phyloP scores from a whole-genome alignment of 2,888 invertebrate genomes.

The Rhodophaea formosa region DNA sequence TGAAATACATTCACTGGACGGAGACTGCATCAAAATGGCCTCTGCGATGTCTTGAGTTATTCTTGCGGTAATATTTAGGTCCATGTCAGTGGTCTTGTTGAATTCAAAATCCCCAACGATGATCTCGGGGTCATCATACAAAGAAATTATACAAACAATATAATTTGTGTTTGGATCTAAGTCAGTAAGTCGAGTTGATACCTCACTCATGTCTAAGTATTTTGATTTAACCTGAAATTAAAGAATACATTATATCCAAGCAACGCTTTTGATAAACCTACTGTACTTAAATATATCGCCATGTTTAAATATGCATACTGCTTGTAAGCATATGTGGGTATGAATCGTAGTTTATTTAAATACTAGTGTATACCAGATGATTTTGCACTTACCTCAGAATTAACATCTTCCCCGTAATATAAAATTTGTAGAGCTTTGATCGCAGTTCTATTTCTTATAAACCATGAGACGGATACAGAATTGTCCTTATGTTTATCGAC shows the following conservation, averaged over 20 bases:
- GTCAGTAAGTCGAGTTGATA: constrained; percentile 59
- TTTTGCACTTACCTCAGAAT: constrained; percentile 48
- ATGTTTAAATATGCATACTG: too few species aligned
- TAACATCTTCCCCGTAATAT: constrained; percentile 83
- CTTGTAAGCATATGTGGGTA: too few species aligned
- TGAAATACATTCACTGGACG: constrained; percentile 70
- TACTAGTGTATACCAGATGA: not conserved
- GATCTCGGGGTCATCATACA: constrained; percentile 58
- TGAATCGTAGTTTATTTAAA: too few species aligned
- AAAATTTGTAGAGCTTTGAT: constrained; percentile 91
- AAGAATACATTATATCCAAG: constrained; percentile 14
- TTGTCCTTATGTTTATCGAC: constrained; percentile 93
- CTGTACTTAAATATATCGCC: too few species aligned
- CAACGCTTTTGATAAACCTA: not conserved
- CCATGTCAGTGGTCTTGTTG: constrained; percentile 48
- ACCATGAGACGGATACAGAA: constrained; percentile 93
- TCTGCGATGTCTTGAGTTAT: constrained; percentile 62
- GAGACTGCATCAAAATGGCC: constrained; percentile 59
- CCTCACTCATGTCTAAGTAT: constrained; percentile 62
- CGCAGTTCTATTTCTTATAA: constrained; percentile 91
- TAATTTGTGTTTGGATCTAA: constrained; percentile 62
- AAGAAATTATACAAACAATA: constrained; percentile 62
- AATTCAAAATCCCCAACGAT: constrained; percentile 43
- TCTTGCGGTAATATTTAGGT: constrained; percentile 50
- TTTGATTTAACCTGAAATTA: constrained; percentile 65